Conservation (phyloP, 2,113 vertebrate species). For the Mustela lutreola region DNA sequence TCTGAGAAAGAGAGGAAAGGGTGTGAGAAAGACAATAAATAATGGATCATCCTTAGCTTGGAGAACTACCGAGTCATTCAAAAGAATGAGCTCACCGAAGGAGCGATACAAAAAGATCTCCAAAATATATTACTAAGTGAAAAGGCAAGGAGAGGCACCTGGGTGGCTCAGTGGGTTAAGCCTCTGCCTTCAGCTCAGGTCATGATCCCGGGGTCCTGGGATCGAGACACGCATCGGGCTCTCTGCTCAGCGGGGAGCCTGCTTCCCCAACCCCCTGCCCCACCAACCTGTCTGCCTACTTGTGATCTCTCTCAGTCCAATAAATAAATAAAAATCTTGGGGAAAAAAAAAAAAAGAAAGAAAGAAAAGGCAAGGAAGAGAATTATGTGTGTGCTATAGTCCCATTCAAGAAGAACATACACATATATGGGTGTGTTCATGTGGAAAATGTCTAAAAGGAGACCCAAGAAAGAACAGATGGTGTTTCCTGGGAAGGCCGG, state of each 20-base stretch:
- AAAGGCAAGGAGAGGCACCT: no score
- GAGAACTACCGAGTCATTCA: neutral
- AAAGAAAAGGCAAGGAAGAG: neutral
- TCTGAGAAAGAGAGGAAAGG: neutral
- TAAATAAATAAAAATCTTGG: no score
- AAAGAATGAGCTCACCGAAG: neutral
- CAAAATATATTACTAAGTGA: neutral
- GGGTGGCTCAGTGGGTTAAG: no score
- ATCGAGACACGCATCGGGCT: no score
- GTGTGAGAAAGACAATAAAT: constrained; percentile 31
- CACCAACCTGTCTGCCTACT: no score
- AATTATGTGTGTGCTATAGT: neutral
- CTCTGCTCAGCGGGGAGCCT: no score
- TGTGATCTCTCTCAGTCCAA: no score
- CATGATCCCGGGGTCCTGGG: no score
- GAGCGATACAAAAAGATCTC: neutral
- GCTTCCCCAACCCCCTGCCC: no score
- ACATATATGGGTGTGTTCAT: neutral
- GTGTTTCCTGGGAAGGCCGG: neutral
- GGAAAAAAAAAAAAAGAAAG: no score
- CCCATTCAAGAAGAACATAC: neutral
- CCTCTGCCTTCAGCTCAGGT: no score
- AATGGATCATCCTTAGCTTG: neutral
- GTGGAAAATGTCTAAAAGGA: neutral
- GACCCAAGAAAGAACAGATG: neutral